Percentiles rank a stretch among this genome's conserved stretches.
Conservation (phyloP, 2,888 invertebrate species). For the Acanthoscelides obtectus region DNA sequence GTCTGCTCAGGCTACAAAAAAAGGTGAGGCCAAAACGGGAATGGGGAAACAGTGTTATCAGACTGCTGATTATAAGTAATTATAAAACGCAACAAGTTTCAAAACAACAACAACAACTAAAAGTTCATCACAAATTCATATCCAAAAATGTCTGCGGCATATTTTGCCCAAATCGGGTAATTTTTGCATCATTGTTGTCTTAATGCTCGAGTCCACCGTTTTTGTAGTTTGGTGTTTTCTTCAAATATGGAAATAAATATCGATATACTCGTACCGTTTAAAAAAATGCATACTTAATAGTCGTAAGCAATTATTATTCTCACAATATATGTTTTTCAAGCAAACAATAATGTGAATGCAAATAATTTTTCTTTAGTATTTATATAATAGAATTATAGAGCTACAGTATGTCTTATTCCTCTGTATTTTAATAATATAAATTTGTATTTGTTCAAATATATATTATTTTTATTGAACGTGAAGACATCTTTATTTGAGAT, state of each 20-base stretch:
- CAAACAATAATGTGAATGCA: neutral
- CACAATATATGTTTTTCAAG: neutral
- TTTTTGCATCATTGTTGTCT: no score
- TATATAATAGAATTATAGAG: neutral
- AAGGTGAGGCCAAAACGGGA: no score
- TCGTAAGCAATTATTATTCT: neutral
- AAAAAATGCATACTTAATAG: neutral
- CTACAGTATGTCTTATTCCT: neutral
- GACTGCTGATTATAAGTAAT: no score
- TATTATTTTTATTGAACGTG: neutral
- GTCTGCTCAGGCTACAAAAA: neutral
- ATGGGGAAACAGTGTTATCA: no score
- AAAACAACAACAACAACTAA: no score
- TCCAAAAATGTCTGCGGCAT: no score
- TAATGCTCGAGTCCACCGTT: neutral
- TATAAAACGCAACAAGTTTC: no score
- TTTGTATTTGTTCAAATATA: neutral
- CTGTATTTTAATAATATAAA: neutral
- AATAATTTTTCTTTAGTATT: neutral
- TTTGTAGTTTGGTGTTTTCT: neutral
- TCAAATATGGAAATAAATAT: neutral
- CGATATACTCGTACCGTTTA: neutral
- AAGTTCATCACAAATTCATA: no score
- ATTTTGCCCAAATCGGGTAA: no score
- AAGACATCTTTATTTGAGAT: neutral